phyloP scores from a whole-genome alignment of 2,888 invertebrate species.

The Galerucella nymphaeae region DNA sequence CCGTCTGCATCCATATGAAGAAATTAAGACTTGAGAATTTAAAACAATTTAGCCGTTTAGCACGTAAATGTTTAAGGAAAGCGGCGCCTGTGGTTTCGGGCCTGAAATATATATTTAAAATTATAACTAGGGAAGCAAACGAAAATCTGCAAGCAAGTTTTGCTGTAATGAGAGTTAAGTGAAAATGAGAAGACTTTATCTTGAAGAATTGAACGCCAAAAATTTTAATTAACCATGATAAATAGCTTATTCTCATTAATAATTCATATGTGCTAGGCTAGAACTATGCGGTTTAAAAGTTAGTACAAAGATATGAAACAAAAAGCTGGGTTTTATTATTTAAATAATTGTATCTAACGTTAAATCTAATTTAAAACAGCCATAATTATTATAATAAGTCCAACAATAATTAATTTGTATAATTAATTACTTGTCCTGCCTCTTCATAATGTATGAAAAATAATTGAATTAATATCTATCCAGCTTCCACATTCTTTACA shows the following conservation, averaged over 20 bases:
- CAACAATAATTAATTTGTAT: too few species aligned
- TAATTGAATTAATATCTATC: too few species aligned
- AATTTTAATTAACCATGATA: slow-evolving; percentile 33
- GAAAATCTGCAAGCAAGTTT: slow-evolving; percentile 37
- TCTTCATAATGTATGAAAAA: too few species aligned
- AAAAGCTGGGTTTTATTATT: not conserved
- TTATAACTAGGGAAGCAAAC: slow-evolving; percentile 39
- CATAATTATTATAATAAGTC: too few species aligned
- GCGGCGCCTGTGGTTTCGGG: slow-evolving; percentile 29
- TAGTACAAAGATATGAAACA: not conserved
- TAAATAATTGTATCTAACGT: too few species aligned
- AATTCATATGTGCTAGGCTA: not conserved
- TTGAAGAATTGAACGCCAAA: slow-evolving; percentile 31
- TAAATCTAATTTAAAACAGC: too few species aligned
- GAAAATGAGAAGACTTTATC: slow-evolving; percentile 32
- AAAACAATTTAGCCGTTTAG: slow-evolving; percentile 45
- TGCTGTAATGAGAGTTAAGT: slow-evolving; percentile 32
- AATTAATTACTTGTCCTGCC: too few species aligned
- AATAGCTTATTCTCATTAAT: slow-evolving; percentile 24
- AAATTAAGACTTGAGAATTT: slow-evolving; percentile 44
- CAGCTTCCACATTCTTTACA: too few species aligned
- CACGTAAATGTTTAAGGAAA: slow-evolving; percentile 44
- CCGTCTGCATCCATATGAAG: slow-evolving; percentile 46
- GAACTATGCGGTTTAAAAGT: not conserved
- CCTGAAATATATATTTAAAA: slow-evolving; percentile 43